These are phyloP conservation scores for Ennomos fuscantarius DNA, from an alignment of 2,888 invertebrate species.

Conservation along the genomic window DNA sequence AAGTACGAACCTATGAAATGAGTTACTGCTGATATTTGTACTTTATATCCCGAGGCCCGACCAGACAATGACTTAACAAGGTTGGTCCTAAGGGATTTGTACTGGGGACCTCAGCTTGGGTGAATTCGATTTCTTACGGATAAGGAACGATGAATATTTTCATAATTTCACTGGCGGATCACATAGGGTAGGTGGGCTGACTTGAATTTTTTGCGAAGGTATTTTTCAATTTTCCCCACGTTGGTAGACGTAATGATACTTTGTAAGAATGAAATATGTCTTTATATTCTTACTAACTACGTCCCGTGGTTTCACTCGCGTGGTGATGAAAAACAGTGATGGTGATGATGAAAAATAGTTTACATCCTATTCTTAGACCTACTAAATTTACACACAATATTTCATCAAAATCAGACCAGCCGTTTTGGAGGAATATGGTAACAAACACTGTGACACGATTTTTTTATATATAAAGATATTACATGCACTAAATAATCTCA, in stretches of 20 bases:
- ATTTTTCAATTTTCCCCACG: constrained; percentile 29
- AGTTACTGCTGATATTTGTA: constrained; percentile 16
- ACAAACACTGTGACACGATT: no score
- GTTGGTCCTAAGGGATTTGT: constrained; percentile 34
- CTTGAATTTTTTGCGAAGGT: constrained; percentile 33
- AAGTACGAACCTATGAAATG: neutral
- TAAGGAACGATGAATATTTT: constrained; percentile 45
- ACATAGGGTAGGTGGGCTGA: constrained; percentile 31
- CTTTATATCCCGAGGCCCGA: constrained; percentile 20
- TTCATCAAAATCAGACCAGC: no score
- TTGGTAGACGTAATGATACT: constrained; percentile 6
- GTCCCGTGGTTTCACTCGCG: no score
- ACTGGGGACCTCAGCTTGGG: constrained; percentile 36
- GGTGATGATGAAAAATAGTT: no score
- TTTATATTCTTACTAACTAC: no score
- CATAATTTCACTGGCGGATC: constrained; percentile 41
- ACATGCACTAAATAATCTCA: no score
- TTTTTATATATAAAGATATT: no score
- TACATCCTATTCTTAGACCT: no score
- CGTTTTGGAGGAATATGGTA: no score
- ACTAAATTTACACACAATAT: no score
- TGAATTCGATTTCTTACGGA: constrained; percentile 45
- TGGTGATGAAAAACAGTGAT: no score
- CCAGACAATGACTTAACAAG: constrained; percentile 45
- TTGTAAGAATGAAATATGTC: neutral